These are phyloP conservation scores for Macaria notata DNA, from an alignment of 2,888 invertebrate species.

Conservation along the genomic window DNA sequence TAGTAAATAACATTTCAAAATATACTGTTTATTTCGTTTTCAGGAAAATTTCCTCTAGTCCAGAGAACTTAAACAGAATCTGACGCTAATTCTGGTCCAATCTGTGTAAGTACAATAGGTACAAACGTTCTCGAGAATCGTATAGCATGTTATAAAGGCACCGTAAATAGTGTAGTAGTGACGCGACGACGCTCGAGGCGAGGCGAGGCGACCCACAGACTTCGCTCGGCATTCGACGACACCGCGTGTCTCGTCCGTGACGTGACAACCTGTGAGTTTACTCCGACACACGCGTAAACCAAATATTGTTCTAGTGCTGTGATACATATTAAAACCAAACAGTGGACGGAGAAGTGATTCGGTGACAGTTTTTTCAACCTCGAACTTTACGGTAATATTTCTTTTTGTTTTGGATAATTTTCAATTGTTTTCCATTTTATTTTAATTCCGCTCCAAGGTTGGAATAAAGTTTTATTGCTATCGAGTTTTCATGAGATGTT, in stretches of 20 bases:
- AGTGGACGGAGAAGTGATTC: slow-evolving; percentile 19
- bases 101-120: too few relatives aligned
- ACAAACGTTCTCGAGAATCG: not conserved
- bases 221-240: slow-evolving; percentile 40
- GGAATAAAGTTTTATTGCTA: not conserved
- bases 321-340: slow-evolving; percentile 11
- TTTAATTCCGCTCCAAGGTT: not conserved
- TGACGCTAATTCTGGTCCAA: too few relatives aligned
- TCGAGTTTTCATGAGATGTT: slow-evolving; percentile 8
- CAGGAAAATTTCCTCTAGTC: too few relatives aligned
- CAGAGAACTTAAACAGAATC: too few relatives aligned
- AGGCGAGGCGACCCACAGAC: slow-evolving; percentile 28
- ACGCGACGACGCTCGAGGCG: slow-evolving; percentile 3
- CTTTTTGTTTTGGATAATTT: not conserved
- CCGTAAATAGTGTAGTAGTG: slow-evolving; percentile 9
- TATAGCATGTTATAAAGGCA: slow-evolving; percentile 10
- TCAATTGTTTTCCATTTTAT: not conserved
- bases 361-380: slow-evolving; percentile 20
- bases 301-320: slow-evolving; percentile 30
- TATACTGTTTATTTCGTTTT: too few relatives aligned
- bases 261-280: slow-evolving; percentile 22
- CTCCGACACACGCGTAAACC: slow-evolving; percentile 23
- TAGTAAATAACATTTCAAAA: too few relatives aligned
- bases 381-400: slow-evolving; percentile 12
- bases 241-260: slow-evolving; percentile 33